Conservation (phyloP, 1,140 invertebrate genomes). For the Kradibia gibbosae region DNA sequence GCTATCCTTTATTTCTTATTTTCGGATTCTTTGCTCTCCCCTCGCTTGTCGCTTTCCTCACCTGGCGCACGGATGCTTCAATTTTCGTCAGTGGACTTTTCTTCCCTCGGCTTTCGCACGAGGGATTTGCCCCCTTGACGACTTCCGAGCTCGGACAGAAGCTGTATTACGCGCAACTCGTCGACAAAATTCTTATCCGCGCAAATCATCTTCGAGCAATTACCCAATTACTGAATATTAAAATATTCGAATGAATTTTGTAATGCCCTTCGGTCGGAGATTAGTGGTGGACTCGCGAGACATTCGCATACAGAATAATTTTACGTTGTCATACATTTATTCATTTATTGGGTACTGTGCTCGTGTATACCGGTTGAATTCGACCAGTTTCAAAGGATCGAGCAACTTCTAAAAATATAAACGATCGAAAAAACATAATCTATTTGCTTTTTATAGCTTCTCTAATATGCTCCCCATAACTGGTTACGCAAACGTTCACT, state of each 20-base stretch:
- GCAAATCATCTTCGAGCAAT: too few species aligned
- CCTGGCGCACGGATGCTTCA: too few species aligned
- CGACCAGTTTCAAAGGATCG: background rate
- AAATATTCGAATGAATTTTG: too few species aligned
- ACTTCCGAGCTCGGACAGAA: too few species aligned
- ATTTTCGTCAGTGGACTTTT: background rate
- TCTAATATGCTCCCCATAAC: slow-evolving; percentile 1
- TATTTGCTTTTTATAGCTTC: background rate
- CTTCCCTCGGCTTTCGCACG: background rate
- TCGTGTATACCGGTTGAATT: background rate
- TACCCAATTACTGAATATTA: too few species aligned
- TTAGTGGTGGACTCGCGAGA: too few species aligned
- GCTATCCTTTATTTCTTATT: slow-evolving; percentile 5
- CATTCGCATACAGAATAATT: background rate
- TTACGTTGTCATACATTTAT: background rate
- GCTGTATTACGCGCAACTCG: too few species aligned
- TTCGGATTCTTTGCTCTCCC: background rate
- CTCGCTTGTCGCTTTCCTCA: background rate
- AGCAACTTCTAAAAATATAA: background rate
- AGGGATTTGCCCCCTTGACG: too few species aligned
- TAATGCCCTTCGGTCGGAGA: too few species aligned
- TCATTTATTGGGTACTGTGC: background rate
- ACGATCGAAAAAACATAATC: background rate
- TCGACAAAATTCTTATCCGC: too few species aligned
- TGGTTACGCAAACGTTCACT: slow-evolving; percentile 5